Conservation (phyloP, 2,113 vertebrate genomes). For the Poecilia latipinna region DNA sequence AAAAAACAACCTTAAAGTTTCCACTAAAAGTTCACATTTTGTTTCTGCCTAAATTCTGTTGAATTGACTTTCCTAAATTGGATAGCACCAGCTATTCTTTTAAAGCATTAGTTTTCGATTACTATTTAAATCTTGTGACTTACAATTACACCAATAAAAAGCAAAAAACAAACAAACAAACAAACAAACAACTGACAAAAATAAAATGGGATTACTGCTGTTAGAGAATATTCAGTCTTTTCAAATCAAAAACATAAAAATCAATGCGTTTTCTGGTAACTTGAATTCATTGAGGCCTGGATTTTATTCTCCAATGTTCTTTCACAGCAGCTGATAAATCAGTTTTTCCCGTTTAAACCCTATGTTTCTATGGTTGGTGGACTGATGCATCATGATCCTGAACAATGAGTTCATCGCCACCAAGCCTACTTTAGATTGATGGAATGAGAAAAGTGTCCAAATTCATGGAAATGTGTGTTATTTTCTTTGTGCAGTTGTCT, state of each 20-base stretch:
- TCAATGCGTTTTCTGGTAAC: background rate
- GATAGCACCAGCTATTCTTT: background rate
- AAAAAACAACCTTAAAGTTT: constrained; percentile 17
- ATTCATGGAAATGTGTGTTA: too few species aligned
- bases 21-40: background rate
- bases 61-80: background rate
- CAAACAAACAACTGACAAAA: background rate
- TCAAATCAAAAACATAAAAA: background rate
- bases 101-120: background rate
- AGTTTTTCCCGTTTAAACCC: background rate
- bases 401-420: too few species aligned
- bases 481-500: too few species aligned
- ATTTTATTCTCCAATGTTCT: background rate
- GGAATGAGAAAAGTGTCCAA: too few species aligned
- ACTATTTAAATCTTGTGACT: background rate
- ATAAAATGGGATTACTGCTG: background rate
- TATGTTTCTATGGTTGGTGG: too few species aligned
- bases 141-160: background rate
- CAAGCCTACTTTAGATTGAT: too few species aligned
- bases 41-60: background rate
- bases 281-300: too few species aligned
- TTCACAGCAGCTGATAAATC: background rate
- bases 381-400: too few species aligned
- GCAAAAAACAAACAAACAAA: background rate
- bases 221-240: background rate